Evolutionary conservation across 2,888 invertebrate genomes (phyloP), one percentile per base, ranked within the genome.

Genomic region (Drosophila histrio): DNA sequence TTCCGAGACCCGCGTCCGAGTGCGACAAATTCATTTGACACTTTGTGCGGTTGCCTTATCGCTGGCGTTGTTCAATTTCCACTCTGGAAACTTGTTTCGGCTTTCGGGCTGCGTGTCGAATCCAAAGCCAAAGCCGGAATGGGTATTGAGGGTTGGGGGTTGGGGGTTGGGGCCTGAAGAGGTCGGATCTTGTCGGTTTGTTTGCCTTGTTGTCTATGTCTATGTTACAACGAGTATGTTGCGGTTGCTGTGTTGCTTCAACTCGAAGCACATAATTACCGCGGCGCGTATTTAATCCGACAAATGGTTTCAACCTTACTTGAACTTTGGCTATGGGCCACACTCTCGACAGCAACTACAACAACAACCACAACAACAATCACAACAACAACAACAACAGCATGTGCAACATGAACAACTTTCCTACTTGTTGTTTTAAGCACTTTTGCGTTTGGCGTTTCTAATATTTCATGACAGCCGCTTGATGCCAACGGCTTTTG

Each of bases 1-100:
- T 2, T 56, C 53, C 59, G 64, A 46, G 72, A 74, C 77, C 53
- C 59, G 64, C 49, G 72, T 79, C 77, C 71, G 76, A 81, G 75
- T 76, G 72, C 84, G 86, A 85, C 85, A 85, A 85, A 85, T 89
- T 89, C 89, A 89, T 89, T 85, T 89, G 85, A 85, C 85, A 85
- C 85, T 89, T 74, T 77, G 68, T 75, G 69, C 63, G 73, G 62
- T 59, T 60, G 80, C 61, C 79, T 84, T 84, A 87, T 89, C 89
- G 88, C 82, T 30, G 54, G 44, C 44, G 71, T 64, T 72, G 72
- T 74, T 58, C 50, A 65, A 77, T 66, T 77, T 77, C 52, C 70
- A 54, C 70, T 73, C 66, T 79, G 72, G 64, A 88, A 82, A 82
- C 82, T 88, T 71, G 82, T 82, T 82, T 82, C 69, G 78, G 81